phyloP scores from a whole-genome alignment of 2,797 vertebrate species.

The Enteromius anoplus region DNA sequence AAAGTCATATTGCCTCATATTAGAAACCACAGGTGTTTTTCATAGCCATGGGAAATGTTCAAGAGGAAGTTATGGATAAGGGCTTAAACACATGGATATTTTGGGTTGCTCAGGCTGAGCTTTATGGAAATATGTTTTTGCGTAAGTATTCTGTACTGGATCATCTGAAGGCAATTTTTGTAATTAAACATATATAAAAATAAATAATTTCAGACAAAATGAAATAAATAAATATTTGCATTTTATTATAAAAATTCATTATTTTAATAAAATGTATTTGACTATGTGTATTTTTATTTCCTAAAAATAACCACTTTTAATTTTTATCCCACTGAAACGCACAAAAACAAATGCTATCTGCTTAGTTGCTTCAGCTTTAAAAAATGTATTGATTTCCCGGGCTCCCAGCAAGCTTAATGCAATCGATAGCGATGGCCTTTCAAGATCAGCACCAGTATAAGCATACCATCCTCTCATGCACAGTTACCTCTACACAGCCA shows the following conservation, averaged over 20 bases:
- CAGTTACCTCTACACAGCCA: conserved; percentile 50
- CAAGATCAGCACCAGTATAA: conserved; percentile 80
- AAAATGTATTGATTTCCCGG: conserved; percentile 82
- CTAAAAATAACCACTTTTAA: conserved; percentile 37
- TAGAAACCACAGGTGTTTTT: conserved; percentile 3
- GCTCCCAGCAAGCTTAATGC: conserved; percentile 80
- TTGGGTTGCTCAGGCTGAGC: not conserved
- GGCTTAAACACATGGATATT: not conserved
- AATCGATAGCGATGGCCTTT: conserved; percentile 80
- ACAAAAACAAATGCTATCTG: conserved; percentile 71
- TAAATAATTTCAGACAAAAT: not conserved
- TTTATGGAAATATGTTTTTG: not conserved
- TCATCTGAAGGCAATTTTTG: not conserved
- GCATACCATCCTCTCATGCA: conserved; percentile 75
- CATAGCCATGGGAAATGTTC: not conserved
- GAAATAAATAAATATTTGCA: not conserved
- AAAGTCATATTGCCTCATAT: conserved; percentile 2
- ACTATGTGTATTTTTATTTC: conserved; percentile 14
- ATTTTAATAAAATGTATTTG: conserved; percentile 3
- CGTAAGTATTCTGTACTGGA: not conserved
- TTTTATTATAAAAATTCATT: not conserved
- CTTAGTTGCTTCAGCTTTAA: conserved; percentile 75
- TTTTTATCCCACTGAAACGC: conserved; percentile 71
- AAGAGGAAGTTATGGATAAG: conserved; percentile 6
- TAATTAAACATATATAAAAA: not conserved